phyloP scores from a whole-genome alignment of 2,113 vertebrate genomes.

The Gopherus evgoodei region DNA sequence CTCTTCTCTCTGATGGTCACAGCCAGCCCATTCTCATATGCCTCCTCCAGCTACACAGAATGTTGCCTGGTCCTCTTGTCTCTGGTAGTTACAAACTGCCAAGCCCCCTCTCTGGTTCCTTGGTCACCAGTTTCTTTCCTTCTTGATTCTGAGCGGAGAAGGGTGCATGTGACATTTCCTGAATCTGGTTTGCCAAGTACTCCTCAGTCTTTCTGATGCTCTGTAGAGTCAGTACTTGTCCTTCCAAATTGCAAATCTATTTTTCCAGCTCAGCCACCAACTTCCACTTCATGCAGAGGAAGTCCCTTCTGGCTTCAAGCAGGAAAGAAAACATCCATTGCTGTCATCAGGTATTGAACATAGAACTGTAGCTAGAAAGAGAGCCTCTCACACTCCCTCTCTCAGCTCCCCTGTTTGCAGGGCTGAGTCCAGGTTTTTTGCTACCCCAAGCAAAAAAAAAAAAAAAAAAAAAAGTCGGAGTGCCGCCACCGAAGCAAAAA shows the following conservation, averaged over 20 bases:
- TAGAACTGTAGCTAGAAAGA: neutral
- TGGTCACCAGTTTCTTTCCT: neutral
- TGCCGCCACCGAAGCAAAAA: too few relatives aligned
- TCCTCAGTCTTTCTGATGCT: neutral
- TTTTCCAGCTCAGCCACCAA: accelerated
- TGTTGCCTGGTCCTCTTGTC: neutral
- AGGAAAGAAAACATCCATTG: neutral
- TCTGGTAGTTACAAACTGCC: neutral
- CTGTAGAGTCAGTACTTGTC: neutral
- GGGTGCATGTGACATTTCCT: neutral
- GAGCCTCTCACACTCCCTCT: neutral
- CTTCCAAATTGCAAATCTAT: neutral
- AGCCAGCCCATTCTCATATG: neutral
- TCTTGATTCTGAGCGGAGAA: neutral
- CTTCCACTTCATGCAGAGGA: neutral
- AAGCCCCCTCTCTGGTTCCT: neutral
- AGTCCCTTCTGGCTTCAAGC: neutral
- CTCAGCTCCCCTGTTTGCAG: neutral
- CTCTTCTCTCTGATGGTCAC: neutral
- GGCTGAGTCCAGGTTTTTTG: too few relatives aligned
- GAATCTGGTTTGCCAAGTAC: neutral
- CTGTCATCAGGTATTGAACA: neutral
- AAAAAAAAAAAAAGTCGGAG: too few relatives aligned
- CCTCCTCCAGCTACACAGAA: neutral
- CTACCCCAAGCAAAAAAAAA: too few relatives aligned